phyloP scores from a whole-genome alignment of 2,797 vertebrate species.

The Salmo trutta region DNA sequence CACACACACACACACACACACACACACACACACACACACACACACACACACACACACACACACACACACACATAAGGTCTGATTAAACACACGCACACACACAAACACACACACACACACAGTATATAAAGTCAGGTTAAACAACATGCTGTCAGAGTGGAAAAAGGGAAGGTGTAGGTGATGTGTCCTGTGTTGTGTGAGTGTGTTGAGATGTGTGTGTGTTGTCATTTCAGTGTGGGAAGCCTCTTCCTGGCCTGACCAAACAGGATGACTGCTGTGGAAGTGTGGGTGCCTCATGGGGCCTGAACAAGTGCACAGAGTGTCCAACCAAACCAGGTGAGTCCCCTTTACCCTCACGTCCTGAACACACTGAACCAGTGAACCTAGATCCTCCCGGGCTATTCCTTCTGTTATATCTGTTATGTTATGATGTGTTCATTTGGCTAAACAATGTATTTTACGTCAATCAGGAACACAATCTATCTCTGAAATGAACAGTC shows the following conservation, averaged over 20 bases:
- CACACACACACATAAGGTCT: too few relatives aligned
- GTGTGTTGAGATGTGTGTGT: conserved; percentile 38
- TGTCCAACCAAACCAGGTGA: conserved; percentile 82
- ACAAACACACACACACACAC: too few relatives aligned
- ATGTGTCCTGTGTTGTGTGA: conserved; percentile 13
- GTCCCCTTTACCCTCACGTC: background rate
- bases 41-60: too few relatives aligned
- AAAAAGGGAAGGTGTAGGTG: too few relatives aligned
- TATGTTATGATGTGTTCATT: too few relatives aligned
- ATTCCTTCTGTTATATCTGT: too few relatives aligned
- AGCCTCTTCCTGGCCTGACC: conserved; percentile 86
- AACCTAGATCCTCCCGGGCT: background rate
- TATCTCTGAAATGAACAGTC: background rate
- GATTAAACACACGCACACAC: too few relatives aligned
- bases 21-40: background rate
- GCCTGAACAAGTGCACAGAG: conserved; percentile 81
- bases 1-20: conserved; percentile 30
- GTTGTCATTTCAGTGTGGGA: conserved; percentile 82
- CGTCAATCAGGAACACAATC: background rate
- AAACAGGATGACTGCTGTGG: conserved; percentile 94
- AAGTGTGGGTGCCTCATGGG: conserved; percentile 91
- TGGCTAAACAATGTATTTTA: too few relatives aligned
- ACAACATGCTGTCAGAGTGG: background rate
- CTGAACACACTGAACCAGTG: conserved; percentile 1
- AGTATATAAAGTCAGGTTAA: too few relatives aligned